These are phyloP conservation scores for Hyla sarda DNA, from an alignment of 2,113 vertebrate genomes.

Conservation along the genomic window DNA sequence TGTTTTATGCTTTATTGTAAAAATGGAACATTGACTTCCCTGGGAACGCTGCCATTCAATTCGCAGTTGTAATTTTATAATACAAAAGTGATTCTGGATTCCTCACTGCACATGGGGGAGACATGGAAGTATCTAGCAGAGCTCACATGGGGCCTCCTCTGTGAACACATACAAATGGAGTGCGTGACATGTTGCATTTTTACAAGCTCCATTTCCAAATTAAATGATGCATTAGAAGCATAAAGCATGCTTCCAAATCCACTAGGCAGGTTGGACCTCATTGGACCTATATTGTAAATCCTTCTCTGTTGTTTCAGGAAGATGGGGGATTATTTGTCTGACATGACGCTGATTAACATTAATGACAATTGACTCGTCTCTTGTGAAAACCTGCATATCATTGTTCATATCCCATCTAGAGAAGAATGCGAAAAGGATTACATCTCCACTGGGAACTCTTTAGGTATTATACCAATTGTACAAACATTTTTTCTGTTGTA, in stretches of 20 bases:
- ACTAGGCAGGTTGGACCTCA: slow-evolving; percentile 10
- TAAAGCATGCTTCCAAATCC: background rate
- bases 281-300: background rate
- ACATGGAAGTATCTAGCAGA: background rate
- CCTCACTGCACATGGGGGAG: background rate
- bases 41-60: background rate
- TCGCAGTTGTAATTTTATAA: background rate
- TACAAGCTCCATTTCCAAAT: slow-evolving; percentile 56
- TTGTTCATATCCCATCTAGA: background rate
- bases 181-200: slow-evolving; percentile 33
- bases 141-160: background rate
- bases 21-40: background rate
- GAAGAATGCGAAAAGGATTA: background rate
- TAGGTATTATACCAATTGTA: background rate
- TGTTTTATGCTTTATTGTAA: background rate
- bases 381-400: background rate
- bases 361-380: background rate
- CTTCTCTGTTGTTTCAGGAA: background rate
- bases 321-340: slow-evolving; percentile 17
- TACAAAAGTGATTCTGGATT: background rate
- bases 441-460: background rate
- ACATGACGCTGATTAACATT: slow-evolving; percentile 9
- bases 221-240: slow-evolving; percentile 47
- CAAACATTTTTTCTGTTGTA: background rate
- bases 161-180: background rate